A percentile compares a stretch with the other conserved stretches of the same genome.
These are phyloP conservation scores for Pantherophis vulpinus DNA, from an alignment of 2,797 vertebrate genomes.

Conservation along the genomic window DNA sequence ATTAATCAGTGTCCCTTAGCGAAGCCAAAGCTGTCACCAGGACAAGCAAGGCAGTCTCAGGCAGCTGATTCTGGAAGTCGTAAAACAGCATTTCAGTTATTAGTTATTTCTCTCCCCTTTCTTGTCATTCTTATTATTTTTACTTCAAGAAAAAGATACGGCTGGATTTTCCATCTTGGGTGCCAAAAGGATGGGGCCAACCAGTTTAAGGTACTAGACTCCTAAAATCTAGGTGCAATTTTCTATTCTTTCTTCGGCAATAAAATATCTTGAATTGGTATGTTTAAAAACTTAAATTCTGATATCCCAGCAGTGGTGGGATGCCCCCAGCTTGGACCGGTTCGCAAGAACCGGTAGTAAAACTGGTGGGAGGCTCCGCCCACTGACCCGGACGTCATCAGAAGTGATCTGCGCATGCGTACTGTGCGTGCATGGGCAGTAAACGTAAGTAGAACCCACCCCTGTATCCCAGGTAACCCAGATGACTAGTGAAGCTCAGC, in stretches of 20 bases:
- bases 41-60: neutral
- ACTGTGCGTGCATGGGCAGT: too few species aligned
- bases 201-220: too few species aligned
- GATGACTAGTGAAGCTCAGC: neutral
- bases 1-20: neutral
- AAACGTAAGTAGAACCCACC: too few species aligned
- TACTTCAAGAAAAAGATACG: neutral
- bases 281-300: neutral
- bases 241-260: neutral
- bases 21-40: neutral
- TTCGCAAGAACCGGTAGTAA: too few species aligned
- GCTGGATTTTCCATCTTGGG: neutral
- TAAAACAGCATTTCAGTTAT: neutral
- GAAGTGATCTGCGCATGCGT: too few species aligned
- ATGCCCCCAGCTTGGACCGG: too few species aligned
- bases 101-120: neutral
- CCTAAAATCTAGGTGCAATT: neutral
- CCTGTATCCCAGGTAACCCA: slow-evolving; percentile 15
- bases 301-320: neutral
- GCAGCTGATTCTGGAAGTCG: neutral
- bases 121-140: neutral
- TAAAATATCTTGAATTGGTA: neutral
- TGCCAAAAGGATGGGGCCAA: neutral
- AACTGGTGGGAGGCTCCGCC: too few species aligned
- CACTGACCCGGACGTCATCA: too few species aligned